Base-by-base conservation (phyloP, 2,797 vertebrate species). In the Zalophus californianus region DNA sequence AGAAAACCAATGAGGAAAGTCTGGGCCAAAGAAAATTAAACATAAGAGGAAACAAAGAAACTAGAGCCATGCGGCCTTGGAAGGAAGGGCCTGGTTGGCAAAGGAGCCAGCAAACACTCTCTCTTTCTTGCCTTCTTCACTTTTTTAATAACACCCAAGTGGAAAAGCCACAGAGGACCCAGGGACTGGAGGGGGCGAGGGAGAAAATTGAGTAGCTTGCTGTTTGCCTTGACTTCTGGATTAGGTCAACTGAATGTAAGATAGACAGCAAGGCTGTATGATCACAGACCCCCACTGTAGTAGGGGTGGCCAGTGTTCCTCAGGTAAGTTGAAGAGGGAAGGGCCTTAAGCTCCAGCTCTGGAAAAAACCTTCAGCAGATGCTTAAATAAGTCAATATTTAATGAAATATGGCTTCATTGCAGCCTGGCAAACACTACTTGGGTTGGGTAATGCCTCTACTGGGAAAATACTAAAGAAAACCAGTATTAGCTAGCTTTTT, bases 31-130 rank as follows among this genome's bases (percentile, higher is more conserved):
- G 97, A 98, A 96, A 97, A 97, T 96, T 89, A 91, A 98, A 97
- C 7, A 12, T 90, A 96, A 97, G 98, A 98, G 85, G 95, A 97
- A 98, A 97, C 92, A 96, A 97, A 97, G 97, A 98, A 97, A 97
- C 94, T 27, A 84, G 93, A 94, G 92, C 35, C 2, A 48, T 80
- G 94, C 2, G 1, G 95, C 93, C 91, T 97, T 98, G 94, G 97
- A 98, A 96, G 96, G 73, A 27, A 97, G 96, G 95, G 85, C 90
- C 66, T 35, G 66, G 78, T 83, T 96, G 97, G 96, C 94, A 92
- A 44, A 94, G 78, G 38, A 93, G 68, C 90, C 66, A 82, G 62
- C 41, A 50, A 93, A 60, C 68, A 15, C 75, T 87, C 70, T 94
- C 70, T 90, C 35, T 95, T 25, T 78, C 95, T 94, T 75, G 21